Base-by-base conservation (phyloP, 2,888 invertebrate genomes). In the Anaspis maculata region DNA sequence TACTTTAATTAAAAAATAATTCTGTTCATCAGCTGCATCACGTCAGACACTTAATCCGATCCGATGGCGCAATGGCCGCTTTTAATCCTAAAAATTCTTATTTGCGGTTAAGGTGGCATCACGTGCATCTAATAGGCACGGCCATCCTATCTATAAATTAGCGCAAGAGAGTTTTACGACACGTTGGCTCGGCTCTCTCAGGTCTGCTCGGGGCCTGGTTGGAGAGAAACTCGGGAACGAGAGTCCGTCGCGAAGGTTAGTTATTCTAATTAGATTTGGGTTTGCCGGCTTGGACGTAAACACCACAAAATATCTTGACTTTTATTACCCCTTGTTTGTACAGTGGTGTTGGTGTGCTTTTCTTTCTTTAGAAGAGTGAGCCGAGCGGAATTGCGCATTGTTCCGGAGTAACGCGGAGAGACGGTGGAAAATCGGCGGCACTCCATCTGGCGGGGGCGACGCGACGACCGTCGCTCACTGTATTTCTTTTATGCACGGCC, bases 191-290 rank as follows among this genome's bases (percentile, higher is more conserved):
- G n/a, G n/a, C n/a, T n/a, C n/a, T n/a, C n/a, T n/a, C n/a, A n/a
- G n/a, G n/a, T n/a, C n/a, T n/a, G n/a, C n/a, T n/a, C n/a, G n/a
- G n/a, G n/a, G n/a, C n/a, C n/a, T n/a, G n/a, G n/a, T 19, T 9
- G 5, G 19, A 9, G 19, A 19, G 19, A 19, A 19, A 19, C 19
- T 19, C 19, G 5, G 19, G 19, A 19, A 19, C 19, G 23, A 24
- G n/a, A 33, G 27, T 27, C 34, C 25, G 34, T 29, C 34, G 33
- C 33, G 25, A 33, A 28, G 27, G 31, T 32, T 36, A 32, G 32
- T 32, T 36, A 36, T 32, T 32, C 32, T 36, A 36, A 36, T 36
- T 36, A 36, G 36, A 36, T 36, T 36, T 32, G 27, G 36, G 28
- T 32, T 36, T 32, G 27, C 27, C 23, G 22, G 23, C 32, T 34